phyloP scores from a whole-genome alignment of 2,888 invertebrate species.

The Monochamus alternatus region DNA sequence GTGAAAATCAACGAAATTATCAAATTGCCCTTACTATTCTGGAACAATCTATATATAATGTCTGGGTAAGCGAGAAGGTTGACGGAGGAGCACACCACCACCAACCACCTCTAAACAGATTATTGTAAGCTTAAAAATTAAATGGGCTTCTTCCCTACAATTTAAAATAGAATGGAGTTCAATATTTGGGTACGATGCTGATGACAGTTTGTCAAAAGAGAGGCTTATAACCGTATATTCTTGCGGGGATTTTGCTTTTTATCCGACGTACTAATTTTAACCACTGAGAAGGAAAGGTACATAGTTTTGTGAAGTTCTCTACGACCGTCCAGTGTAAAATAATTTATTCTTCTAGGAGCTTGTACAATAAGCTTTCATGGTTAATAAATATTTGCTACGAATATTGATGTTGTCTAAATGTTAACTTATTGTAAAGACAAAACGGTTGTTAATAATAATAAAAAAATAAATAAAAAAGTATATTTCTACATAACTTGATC shows the following conservation, averaged over 20 bases:
- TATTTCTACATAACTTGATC: no score
- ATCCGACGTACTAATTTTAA: neutral
- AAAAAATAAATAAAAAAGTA: no score
- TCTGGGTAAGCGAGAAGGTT: conserved; percentile 36
- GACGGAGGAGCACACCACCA: conserved; percentile 36
- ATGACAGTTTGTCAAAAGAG: conserved; percentile 48
- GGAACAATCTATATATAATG: neutral
- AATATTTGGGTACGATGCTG: conserved; percentile 42
- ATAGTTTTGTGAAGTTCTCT: no score
- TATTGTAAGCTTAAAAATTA: conserved; percentile 52
- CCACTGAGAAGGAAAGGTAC: neutral
- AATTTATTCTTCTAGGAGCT: no score
- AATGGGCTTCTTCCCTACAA: conserved; percentile 50
- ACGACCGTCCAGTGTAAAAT: no score
- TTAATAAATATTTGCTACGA: no score
- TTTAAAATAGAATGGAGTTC: conserved; percentile 44
- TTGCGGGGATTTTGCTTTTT: conserved; percentile 12
- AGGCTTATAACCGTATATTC: conserved; percentile 41
- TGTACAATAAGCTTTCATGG: no score
- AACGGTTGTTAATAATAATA: no score
- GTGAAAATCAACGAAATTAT: no score
- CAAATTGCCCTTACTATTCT: neutral
- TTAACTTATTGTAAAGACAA: no score
- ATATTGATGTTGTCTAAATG: no score
- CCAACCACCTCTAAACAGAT: conserved; percentile 51